Evolutionary conservation across 1,140 invertebrate species (phyloP).

Genomic region (Euschistus heros): DNA sequence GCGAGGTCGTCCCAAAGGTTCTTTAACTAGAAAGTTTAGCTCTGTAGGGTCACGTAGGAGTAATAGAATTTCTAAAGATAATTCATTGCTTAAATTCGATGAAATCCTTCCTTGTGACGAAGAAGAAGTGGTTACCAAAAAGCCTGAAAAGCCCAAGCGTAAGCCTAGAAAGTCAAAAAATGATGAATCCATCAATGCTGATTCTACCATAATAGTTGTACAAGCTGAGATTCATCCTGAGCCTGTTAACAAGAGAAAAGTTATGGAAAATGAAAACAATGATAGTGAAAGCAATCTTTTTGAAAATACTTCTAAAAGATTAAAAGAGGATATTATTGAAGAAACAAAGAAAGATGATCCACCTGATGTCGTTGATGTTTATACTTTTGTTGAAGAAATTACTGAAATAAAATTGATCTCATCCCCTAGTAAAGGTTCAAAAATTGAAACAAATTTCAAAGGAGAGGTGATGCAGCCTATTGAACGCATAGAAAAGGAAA

Average conservation of each 20-base stretch:
- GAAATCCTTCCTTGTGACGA: slow-evolving; percentile 3
- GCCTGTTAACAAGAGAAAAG: background rate
- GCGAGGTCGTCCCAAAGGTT: background rate
- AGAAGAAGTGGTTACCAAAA: background rate
- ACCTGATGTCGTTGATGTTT: background rate
- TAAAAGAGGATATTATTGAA: background rate
- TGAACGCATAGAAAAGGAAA: no score
- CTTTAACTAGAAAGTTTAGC: background rate
- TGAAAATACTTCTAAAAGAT: background rate
- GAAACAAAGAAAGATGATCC: background rate
- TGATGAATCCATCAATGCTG: slow-evolving; percentile 8
- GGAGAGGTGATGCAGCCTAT: no score
- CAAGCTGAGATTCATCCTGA: slow-evolving; percentile 20
- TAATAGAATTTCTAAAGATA: background rate
- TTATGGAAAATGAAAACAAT: slow-evolving; percentile 5
- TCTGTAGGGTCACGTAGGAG: background rate
- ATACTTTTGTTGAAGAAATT: background rate
- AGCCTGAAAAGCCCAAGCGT: background rate
- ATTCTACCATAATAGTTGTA: slow-evolving; percentile 18
- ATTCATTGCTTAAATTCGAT: background rate
- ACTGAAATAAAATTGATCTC: no score
- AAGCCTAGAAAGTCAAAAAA: slow-evolving; percentile 5
- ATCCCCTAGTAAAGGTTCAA: no score
- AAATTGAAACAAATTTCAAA: no score
- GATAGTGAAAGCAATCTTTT: background rate